These are phyloP conservation scores for Xanthorhoe designata DNA, from an alignment of 2,888 invertebrate species.

Conservation along the genomic window DNA sequence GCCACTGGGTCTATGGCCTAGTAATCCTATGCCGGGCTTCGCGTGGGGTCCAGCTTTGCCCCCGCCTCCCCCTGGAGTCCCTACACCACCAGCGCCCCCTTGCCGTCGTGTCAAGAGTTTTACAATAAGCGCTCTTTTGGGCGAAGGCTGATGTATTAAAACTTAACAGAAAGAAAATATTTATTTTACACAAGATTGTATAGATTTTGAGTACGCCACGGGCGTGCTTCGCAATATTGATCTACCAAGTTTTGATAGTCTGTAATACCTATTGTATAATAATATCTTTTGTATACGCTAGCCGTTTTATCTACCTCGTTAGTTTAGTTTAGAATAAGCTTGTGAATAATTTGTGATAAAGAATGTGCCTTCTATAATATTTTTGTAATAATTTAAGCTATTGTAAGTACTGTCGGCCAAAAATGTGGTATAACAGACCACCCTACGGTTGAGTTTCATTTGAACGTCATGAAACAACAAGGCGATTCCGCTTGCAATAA, in stretches of 20 bases:
- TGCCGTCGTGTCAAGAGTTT: slow-evolving; percentile 77
- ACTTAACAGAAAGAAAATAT: not conserved
- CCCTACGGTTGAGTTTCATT: no score
- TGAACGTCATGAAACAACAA: no score
- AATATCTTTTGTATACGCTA: slow-evolving; percentile 36
- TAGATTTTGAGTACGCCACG: slow-evolving; percentile 41
- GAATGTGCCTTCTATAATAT: slow-evolving; percentile 34
- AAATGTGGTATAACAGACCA: no score
- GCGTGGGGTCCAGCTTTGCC: slow-evolving; percentile 69
- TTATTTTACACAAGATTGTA: slow-evolving; percentile 16
- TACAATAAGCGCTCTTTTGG: slow-evolving; percentile 80
- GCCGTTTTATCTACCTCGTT: slow-evolving; percentile 52
- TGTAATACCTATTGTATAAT: slow-evolving; percentile 20
- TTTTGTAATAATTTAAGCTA: slow-evolving; percentile 11
- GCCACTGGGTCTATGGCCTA: slow-evolving; percentile 71
- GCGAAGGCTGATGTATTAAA: slow-evolving; percentile 68
- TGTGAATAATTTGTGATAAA: slow-evolving; percentile 35
- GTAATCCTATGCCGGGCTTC: slow-evolving; percentile 60
- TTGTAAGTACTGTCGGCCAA: slow-evolving; percentile 1
- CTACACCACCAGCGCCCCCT: slow-evolving; percentile 67
- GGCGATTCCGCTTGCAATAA: no score
- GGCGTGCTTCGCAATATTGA: slow-evolving; percentile 55
- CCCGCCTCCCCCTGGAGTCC: slow-evolving; percentile 55
- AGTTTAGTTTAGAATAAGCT: slow-evolving; percentile 32
- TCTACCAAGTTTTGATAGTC: slow-evolving; percentile 35